Base-by-base conservation (phyloP, 2,113 vertebrate species). In the Anolis carolinensis region DNA sequence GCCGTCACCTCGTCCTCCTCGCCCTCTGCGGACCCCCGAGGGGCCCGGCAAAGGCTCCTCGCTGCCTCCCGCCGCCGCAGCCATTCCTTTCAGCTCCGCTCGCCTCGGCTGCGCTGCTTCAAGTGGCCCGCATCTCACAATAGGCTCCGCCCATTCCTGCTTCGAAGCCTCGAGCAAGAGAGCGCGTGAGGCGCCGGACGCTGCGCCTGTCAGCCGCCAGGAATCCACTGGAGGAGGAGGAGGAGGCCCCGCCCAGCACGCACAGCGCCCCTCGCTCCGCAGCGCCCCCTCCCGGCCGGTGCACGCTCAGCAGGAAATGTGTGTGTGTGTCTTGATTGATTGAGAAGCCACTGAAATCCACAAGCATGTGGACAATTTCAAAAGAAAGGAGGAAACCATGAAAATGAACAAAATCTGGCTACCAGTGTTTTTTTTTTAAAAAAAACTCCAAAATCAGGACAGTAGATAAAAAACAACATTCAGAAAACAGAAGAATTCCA, bases 81-180 rank as follows among this genome's bases (percentile, higher is more conserved):
- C 68, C 82, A 72, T 36, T 82, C 71, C 44, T 72, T 74, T 70
- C 3, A 82, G 82, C 13, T 32, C 76, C 0, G 16, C 79, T 87
- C 85, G 75, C 79, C 89, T 67, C 62, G 63, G 32, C 77, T 30
- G 30, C 75, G 44, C 62, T 52, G 82, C 30, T n/a, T 90, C 39
- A 44, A 44, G 39, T 44, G 39, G 39, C 39, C 39, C 34, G 63
- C 23, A 27, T 25, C 65, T 67, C 65, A 25, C 14, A 23, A 62
- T 79, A 59, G 25, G 78, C 18, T 89, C 91, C 89, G 83, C 86
- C 88, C 86, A 83, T 70, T 21, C 44, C 79, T 6, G 8, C 63
- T 30, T 7, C 36, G 25, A 25, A 14, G 36, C 36, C 55, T 32
- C 77, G 27, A 25, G 77, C 52, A 34, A 13, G n/a, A 18, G 72